Base-by-base conservation (phyloP, 2,797 vertebrate genomes). In the Lacerta agilis region DNA sequence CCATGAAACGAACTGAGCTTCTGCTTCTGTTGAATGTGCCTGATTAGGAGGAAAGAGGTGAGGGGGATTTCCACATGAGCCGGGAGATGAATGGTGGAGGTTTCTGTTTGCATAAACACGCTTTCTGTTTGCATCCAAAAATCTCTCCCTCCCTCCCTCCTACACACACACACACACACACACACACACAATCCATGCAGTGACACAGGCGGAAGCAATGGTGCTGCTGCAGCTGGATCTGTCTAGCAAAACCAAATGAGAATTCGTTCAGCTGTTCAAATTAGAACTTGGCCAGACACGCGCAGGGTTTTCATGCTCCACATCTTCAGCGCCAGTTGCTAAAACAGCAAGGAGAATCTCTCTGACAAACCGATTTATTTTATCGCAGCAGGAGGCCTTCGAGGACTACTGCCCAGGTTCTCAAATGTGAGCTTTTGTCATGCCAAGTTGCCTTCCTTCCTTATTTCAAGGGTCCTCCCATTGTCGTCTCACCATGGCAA, bases 21-120 rank as follows among this genome's bases (percentile, higher is more conserved):
- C 11, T 0, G 0, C 27, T 75, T 25, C 0, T 0, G 73, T 64
- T 23, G 1, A 29, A 5, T 0, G 0, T 58, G 71, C 0, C 0
- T 4, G 86, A 20, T 7, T 27, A 23, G 18, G 8, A 41, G 43
- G 73, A 71, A 84, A 82, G 1, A 7, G 49, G 13, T 15, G 49
- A 55, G 49, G 55, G 86, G 36, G 33, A 29, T 77, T 77, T 36
- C 86, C 61, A 8, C 10, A 8, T 20, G 17, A 72, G 43, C 2
- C 25, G 8, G 79, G 80, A 69, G 36, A 5, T 20, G 36, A 9
- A 20, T 5, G 67, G 33, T 10, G 5, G 2, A 27, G 15, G 55
- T 83, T 45, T 17, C 20, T 13, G 1, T n/a, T 67, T 33, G 20
- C 10, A 5, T 9, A 7, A 8, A 27, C 45, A 1, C 6, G 1